Percentiles rank a stretch among this genome's conserved stretches.
These are phyloP conservation scores for Drosophila paramelanica DNA, from an alignment of 2,888 invertebrate genomes.

Conservation along the genomic window DNA sequence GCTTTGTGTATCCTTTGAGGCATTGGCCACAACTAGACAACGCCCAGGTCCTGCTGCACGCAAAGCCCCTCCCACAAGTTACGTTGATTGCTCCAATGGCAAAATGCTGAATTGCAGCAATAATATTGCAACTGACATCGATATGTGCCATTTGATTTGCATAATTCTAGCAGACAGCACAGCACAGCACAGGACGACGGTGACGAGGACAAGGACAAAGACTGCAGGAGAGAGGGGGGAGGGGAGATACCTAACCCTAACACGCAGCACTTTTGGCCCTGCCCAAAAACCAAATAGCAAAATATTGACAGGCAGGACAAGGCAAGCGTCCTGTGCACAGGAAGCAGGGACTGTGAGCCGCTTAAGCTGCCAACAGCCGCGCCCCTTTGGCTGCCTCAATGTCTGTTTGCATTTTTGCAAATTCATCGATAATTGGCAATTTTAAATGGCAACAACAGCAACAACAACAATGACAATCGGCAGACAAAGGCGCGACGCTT, in stretches of 20 bases:
- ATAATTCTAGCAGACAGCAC: conserved; percentile 63
- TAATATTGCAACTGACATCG: conserved; percentile 77
- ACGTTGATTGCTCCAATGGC: conserved; percentile 56
- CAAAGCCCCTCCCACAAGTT: conserved; percentile 2
- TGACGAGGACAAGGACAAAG: neutral
- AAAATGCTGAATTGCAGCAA: conserved; percentile 76
- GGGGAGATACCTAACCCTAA: conserved; percentile 42
- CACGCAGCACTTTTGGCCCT: conserved; percentile 34
- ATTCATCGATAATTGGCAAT: conserved; percentile 82
- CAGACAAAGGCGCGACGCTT: conserved; percentile 50
- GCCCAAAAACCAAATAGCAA: conserved; percentile 56
- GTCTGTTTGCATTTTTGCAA: conserved; percentile 77
- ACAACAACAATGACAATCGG: conserved; percentile 7
- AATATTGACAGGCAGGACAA: conserved; percentile 59
- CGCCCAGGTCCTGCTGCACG: conserved; percentile 45
- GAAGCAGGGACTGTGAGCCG: conserved; percentile 46
- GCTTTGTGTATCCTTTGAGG: conserved; percentile 41
- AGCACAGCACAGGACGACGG: conserved; percentile 8
- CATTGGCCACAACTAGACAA: conserved; percentile 41
- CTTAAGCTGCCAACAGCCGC: conserved; percentile 67
- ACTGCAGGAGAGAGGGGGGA: neutral
- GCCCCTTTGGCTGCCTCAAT: conserved; percentile 39
- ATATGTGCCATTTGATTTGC: conserved; percentile 80
- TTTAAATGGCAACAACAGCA: conserved; percentile 68
- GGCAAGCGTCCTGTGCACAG: conserved; percentile 22